Evolutionary conservation across 30 jellyfish, hydroid and myxozoan genomes (phyloP), one percentile per base, ranked within the genome.

Genomic region (Turritopsis dohrnii): DNA sequence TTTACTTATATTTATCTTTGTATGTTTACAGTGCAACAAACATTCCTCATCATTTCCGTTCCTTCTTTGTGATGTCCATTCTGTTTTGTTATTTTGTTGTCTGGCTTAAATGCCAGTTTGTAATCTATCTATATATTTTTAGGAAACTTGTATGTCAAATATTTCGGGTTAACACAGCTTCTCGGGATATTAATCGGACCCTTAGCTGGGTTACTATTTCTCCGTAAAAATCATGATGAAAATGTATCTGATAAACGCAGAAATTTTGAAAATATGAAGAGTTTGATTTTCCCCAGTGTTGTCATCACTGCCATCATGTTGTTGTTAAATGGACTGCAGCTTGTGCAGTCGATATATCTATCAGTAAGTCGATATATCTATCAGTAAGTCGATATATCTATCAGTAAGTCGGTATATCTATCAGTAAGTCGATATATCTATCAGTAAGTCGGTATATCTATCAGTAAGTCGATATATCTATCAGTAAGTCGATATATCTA

Each of bases 111-210:
- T n/a, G n/a, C n/a, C n/a, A n/a, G n/a, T n/a, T n/a, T n/a, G n/a
- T n/a, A n/a, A n/a, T n/a, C n/a, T n/a, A n/a, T n/a, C n/a, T n/a
- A n/a, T n/a, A n/a, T n/a, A n/a, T 54, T 23, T 73, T 30, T 83
- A 88, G 96, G 84, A 28, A 73, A 79, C 28, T 5, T 52, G 30
- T 84, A 89, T 66, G 31, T 71, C 80, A 75, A 87, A 23, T 54
- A 72, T 65, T 89, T 89, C 53, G 96, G 96, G 22, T 79, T 79
- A 75, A 81, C 84, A 18, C 96, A 89, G 74, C 80, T 89, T n/a
- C 66, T 86, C 53, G 96, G 96, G 27, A 82, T 89, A 7, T 18
- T 84, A 21, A 89, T 89, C 21, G 94, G 88, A 66, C 89, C 96
- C 22, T 22, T 80, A 30, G 81, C 87, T 80, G 94, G 90, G 7